phyloP scores from a whole-genome alignment of 2,113 vertebrate species.

The Cinclus cinclus region DNA sequence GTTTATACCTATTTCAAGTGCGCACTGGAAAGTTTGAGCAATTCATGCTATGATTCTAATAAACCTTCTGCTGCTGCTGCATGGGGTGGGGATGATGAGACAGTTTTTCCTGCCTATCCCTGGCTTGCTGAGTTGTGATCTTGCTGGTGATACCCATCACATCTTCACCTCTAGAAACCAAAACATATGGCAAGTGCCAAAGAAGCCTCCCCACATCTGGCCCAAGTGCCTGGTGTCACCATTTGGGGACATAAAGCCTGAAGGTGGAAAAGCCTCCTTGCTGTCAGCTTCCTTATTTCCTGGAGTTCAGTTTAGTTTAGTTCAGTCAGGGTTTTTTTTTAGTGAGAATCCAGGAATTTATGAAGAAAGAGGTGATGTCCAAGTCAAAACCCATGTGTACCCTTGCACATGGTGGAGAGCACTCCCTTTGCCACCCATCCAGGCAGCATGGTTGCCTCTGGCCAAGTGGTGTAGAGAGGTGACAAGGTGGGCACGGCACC shows the following conservation, averaged over 20 bases:
- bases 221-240: neutral
- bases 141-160: neutral
- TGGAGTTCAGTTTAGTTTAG: neutral
- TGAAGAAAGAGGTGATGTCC: neutral
- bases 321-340: neutral
- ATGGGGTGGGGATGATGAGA: neutral
- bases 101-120: neutral
- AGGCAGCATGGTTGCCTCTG: neutral
- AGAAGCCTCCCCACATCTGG: neutral
- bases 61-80: neutral
- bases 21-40: conserved; percentile 42
- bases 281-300: neutral
- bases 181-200: neutral
- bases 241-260: neutral
- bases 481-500: neutral
- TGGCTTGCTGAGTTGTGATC: neutral
- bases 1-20: fast-evolving
- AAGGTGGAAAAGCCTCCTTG: neutral
- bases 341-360: neutral
- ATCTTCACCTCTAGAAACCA: neutral
- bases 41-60: neutral
- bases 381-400: neutral
- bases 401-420: neutral
- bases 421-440: neutral
- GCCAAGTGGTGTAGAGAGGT: neutral